Evolutionary conservation across 2,113 vertebrate species (phyloP).

Genomic region (Nannobrachium achirus): DNA sequence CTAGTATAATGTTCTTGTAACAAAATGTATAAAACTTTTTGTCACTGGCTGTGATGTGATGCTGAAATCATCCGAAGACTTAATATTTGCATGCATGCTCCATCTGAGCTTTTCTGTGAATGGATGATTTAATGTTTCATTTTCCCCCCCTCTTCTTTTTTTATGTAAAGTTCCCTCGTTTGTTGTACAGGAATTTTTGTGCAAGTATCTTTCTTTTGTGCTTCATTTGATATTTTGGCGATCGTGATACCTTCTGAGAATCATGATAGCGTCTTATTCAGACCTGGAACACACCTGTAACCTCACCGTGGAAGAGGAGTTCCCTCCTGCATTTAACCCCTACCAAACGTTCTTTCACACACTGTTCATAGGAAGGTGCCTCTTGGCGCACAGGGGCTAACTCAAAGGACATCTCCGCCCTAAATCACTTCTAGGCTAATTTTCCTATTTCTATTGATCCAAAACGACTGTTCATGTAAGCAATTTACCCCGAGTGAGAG

Average conservation of each 20-base stretch:
- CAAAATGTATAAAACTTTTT: slow-evolving; percentile 75
- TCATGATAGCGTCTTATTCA: slow-evolving; percentile 72
- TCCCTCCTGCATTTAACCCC: slow-evolving; percentile 66
- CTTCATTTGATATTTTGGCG: slow-evolving; percentile 71
- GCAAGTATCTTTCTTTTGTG: slow-evolving; percentile 70
- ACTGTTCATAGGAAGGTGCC: slow-evolving; percentile 26
- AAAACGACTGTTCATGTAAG: too few species aligned
- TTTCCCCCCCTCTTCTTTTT: too few species aligned
- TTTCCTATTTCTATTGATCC: too few species aligned
- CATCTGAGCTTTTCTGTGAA: slow-evolving; percentile 77
- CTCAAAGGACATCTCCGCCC: too few species aligned
- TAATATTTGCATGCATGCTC: slow-evolving; percentile 81
- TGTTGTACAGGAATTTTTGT: slow-evolving; percentile 80
- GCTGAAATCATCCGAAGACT: slow-evolving; percentile 74
- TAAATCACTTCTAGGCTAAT: too few species aligned
- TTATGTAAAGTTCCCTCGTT: not conserved
- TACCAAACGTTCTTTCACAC: slow-evolving; percentile 17
- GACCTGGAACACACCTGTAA: slow-evolving; percentile 78
- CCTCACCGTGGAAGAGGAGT: slow-evolving; percentile 70
- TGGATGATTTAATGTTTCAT: slow-evolving; percentile 71
- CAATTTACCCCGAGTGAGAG: too few species aligned
- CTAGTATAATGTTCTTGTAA: slow-evolving; percentile 76
- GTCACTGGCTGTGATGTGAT: slow-evolving; percentile 81
- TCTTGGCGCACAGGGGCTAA: slow-evolving; percentile 1
- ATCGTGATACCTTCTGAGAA: slow-evolving; percentile 63